Evolutionary conservation across 2,113 vertebrate genomes (phyloP), one percentile per base, ranked within the genome.

Genomic region (Abramis brama): DNA sequence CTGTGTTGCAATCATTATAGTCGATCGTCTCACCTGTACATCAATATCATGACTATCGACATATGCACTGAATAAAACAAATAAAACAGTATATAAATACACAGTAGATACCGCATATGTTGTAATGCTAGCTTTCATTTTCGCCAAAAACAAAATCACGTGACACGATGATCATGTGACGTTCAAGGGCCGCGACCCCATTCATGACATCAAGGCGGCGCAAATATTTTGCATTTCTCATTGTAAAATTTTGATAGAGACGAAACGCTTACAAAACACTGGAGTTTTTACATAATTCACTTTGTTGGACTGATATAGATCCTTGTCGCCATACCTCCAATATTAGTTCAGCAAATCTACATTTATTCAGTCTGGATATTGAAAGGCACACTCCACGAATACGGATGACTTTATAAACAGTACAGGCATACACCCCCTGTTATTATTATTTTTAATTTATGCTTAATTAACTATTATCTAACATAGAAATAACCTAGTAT

Each of bases 41-140:
- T 90, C 89, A 0, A 80, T 86, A 33, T 87, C 45, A 19, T 90
- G 88, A 70, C 78, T 88, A 76, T 87, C 83, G 19, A 36, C 43
- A 66, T 80, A 87, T 76, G 93, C 90, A 89, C 17, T 87, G 0
- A 88, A 66, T 83, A 87, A 87, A 83, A 92, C 13, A 11, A 93
- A 81, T 6, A 93, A 92, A 88, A 94, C 8, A 21, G 64, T 78
- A 85, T 74, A 91, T 25, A 47, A 91, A 85, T 1, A 92, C 84
- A 89, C 9, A 88, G 91, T 23, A 25, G 84, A 84, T 57, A 57
- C 19, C 55, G 55, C 19, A 57, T 57, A 23, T 84, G 88, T 76
- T 75, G 79, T 71, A 62, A n/a, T 11, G 27, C 73, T 84, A 89
- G 92, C 90, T 92, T 85, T 93, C 94, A 95, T 95, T 89, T 94